phyloP scores from a whole-genome alignment of 2,888 invertebrate species.

The Plebejus anna region DNA sequence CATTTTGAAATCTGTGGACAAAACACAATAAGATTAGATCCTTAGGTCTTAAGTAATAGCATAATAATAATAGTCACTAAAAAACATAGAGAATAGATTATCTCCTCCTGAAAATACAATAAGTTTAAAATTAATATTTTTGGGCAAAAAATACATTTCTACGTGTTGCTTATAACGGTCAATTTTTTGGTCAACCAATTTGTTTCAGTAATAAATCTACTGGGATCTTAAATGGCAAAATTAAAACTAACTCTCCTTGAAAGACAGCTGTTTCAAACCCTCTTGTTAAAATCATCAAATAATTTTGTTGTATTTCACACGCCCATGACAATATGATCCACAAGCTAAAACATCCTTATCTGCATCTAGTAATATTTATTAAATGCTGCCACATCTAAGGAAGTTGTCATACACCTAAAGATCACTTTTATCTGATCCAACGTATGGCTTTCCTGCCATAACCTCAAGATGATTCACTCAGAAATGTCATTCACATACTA shows the following conservation, averaged over 20 bases:
- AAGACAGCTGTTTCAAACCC: background rate
- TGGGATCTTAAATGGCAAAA: background rate
- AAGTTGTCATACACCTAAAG: background rate
- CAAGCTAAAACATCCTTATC: no score
- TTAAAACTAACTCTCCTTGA: background rate
- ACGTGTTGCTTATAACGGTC: background rate
- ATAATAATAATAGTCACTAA: background rate
- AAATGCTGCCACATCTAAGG: background rate
- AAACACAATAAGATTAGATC: conserved; percentile 29
- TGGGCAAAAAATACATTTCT: background rate
- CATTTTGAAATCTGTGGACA: conserved; percentile 63
- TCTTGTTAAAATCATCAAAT: background rate
- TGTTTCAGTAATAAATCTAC: no score
- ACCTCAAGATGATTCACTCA: conserved; percentile 10
- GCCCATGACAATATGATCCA: background rate
- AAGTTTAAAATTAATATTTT: no score
- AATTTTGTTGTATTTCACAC: background rate
- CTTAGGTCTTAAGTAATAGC: background rate
- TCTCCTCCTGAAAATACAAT: no score
- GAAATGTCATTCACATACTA: conserved; percentile 23
- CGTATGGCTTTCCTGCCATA: background rate
- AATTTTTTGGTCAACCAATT: no score
- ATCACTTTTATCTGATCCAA: background rate
- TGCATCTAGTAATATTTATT: background rate
- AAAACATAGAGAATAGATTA: background rate